Percentiles rank a stretch among this genome's conserved stretches.
Evolutionary conservation across 2,888 invertebrate genomes (phyloP).

Genomic region (Thereva nobilitata): DNA sequence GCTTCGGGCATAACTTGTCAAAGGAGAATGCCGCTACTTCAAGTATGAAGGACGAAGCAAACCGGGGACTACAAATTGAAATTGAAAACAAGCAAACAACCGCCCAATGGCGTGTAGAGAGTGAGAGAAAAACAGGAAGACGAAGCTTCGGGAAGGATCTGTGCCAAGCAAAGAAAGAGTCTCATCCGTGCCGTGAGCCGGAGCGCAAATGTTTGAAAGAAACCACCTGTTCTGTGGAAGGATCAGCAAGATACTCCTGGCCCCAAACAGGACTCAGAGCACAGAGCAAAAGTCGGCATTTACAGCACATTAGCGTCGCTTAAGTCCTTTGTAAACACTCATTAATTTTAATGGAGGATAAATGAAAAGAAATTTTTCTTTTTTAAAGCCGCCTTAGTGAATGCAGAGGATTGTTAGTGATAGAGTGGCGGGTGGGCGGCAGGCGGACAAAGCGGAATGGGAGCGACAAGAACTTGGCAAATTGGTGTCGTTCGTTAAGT

Average conservation of each 20-base stretch:
- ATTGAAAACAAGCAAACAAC: not conserved
- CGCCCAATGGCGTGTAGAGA: too few species aligned
- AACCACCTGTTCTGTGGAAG: not conserved
- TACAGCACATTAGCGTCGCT: constrained; percentile 24
- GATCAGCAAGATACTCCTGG: too few species aligned
- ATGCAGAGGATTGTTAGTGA: too few species aligned
- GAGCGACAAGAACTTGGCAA: too few species aligned
- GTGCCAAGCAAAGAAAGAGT: not conserved
- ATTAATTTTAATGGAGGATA: constrained; percentile 37
- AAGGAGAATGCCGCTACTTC: not conserved
- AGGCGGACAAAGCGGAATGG: too few species aligned
- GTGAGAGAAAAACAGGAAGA: not conserved
- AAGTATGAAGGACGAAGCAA: too few species aligned
- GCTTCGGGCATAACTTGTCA: not conserved
- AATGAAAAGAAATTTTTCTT: not conserved
- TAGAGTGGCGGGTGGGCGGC: too few species aligned
- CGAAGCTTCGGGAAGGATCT: not conserved
- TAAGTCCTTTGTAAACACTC: constrained; percentile 36
- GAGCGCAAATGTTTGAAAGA: not conserved
- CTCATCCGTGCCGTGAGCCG: not conserved
- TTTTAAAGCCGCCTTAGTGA: too few species aligned
- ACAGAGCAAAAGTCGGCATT: not conserved
- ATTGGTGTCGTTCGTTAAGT: too few species aligned
- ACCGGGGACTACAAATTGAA: not conserved
- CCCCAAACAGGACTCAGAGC: too few species aligned